Evolutionary conservation across 2,797 vertebrate species (phyloP).

Genomic region (Xenentodon cancila): DNA sequence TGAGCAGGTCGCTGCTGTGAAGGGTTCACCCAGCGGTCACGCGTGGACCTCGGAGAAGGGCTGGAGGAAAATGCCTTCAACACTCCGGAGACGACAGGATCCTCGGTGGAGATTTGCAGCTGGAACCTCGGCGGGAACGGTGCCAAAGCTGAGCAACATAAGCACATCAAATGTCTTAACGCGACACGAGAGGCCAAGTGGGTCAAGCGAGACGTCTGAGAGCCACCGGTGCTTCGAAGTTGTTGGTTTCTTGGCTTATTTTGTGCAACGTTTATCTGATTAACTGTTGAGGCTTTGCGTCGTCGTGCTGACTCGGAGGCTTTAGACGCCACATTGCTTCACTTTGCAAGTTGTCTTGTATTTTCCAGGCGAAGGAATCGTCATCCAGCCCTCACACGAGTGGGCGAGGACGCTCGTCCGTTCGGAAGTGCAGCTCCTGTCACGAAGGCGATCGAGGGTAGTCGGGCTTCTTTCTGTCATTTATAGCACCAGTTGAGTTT

Average conservation of each 20-base stretch:
- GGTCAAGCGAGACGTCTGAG: background rate
- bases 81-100: conserved; percentile 57
- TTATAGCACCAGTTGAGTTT: conserved; percentile 63
- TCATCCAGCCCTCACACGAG: conserved; percentile 30
- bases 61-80: conserved; percentile 58
- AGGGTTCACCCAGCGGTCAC: conserved; percentile 10
- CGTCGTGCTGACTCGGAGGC: background rate
- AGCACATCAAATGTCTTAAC: conserved; percentile 67
- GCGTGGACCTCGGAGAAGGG: conserved; percentile 27
- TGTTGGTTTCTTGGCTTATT: background rate
- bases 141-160: conserved; percentile 66
- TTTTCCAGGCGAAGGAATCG: conserved; percentile 44
- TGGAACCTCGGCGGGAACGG: conserved; percentile 51
- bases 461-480: conserved; percentile 22
- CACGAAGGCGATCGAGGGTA: conserved; percentile 31
- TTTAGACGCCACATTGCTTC: conserved; percentile 10
- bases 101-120: conserved; percentile 24
- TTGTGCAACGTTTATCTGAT: conserved; percentile 4
- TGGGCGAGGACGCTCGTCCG: no score
- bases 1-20: conserved; percentile 51
- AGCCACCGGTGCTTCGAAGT: conserved; percentile 33
- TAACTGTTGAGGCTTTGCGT: background rate
- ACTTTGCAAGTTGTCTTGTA: conserved; percentile 26
- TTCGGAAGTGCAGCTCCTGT: conserved; percentile 36
- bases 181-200: conserved; percentile 10